Percentiles rank a stretch among this genome's conserved stretches.
Evolutionary conservation across 1,140 invertebrate species (phyloP).

Genomic region (Physella acuta): DNA sequence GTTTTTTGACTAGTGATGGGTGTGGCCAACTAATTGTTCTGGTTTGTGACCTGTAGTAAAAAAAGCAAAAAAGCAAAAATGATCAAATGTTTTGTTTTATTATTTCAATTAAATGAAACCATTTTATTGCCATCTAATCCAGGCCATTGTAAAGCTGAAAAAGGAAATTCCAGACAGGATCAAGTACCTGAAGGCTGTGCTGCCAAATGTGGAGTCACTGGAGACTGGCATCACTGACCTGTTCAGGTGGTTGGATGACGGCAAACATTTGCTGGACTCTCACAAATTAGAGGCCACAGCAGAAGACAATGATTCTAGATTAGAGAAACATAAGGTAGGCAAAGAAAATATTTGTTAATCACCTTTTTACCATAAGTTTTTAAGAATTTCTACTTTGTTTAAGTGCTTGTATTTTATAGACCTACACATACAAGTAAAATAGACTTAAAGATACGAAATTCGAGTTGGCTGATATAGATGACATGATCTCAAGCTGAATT

Average conservation of each 20-base stretch:
- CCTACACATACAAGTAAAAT: too few relatives aligned
- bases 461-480: too few relatives aligned
- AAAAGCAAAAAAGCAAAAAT: too few relatives aligned
- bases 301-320: conserved; percentile 72
- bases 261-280: conserved; percentile 72
- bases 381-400: too few relatives aligned
- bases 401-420: too few relatives aligned
- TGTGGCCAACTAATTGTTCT: too few relatives aligned
- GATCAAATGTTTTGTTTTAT: too few relatives aligned
- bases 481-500: too few relatives aligned
- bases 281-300: conserved; percentile 71
- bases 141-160: conserved; percentile 72
- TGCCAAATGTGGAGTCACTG: conserved; percentile 86
- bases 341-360: not conserved
- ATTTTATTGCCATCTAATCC: not conserved
- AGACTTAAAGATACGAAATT: too few relatives aligned
- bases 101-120: too few relatives aligned
- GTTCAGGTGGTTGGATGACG: conserved; percentile 79
- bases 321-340: conserved; percentile 77
- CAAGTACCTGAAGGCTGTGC: conserved; percentile 61
- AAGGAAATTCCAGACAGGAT: conserved; percentile 63
- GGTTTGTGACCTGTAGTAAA: not conserved
- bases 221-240: conserved; percentile 85
- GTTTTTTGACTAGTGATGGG: too few relatives aligned
- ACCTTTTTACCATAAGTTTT: too few relatives aligned